Percentiles rank a stretch among this genome's conserved stretches.
Conservation (phyloP, 2,113 vertebrate species). For the Hydrolagus affinis region DNA sequence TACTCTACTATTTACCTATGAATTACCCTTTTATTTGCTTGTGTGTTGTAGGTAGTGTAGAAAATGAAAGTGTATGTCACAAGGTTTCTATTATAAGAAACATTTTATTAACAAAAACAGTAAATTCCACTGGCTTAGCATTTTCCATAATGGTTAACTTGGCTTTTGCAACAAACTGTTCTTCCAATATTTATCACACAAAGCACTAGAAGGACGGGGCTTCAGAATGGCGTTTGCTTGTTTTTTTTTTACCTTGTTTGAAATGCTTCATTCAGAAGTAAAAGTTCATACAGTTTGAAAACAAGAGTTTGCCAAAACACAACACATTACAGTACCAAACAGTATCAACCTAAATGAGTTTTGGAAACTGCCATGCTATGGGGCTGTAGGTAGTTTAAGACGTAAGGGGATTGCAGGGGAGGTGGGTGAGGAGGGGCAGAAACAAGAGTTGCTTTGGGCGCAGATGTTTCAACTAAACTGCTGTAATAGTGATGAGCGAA, state of each 20-base stretch:
- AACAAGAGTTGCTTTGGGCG: conserved; percentile 9
- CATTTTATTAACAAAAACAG: conserved; percentile 83
- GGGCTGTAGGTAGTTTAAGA: conserved; percentile 27
- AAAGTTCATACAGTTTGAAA: conserved; percentile 46
- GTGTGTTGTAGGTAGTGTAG: background rate
- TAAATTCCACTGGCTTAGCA: conserved; percentile 82
- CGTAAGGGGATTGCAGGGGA: background rate
- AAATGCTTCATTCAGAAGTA: conserved; percentile 51
- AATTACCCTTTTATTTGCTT: background rate
- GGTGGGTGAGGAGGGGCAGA: background rate
- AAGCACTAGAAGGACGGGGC: conserved; percentile 67
- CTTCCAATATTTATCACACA: conserved; percentile 70
- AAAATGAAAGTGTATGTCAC: conserved; percentile 1
- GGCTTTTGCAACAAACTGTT: conserved; percentile 68
- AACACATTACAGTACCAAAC: conserved; percentile 58
- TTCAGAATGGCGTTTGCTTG: conserved; percentile 44
- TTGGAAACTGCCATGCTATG: conserved; percentile 25
- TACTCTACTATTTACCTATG: background rate
- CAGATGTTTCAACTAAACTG: conserved; percentile 8
- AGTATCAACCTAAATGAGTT: conserved; percentile 27
- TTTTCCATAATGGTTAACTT: conserved; percentile 79
- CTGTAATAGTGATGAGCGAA: conserved; percentile 49
- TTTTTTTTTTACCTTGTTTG: conserved; percentile 50
- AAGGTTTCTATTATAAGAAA: conserved; percentile 68
- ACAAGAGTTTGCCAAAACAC: conserved; percentile 58